Base-by-base conservation (phyloP, 2,797 vertebrate genomes). In the Lateolabrax maculatus region DNA sequence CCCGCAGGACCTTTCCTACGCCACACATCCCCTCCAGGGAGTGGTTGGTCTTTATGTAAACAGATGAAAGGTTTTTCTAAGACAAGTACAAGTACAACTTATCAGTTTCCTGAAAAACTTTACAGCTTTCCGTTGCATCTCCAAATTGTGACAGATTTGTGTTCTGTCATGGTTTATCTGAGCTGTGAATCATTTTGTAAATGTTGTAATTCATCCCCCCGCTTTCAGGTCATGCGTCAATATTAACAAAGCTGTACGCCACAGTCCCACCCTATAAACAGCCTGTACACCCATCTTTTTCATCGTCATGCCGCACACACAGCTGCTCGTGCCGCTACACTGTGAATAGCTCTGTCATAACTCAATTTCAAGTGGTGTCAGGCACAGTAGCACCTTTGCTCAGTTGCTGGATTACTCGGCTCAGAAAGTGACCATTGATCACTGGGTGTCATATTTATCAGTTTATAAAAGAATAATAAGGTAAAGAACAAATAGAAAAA, bases 41-140 rank as follows among this genome's bases (percentile, higher is more conserved):
- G 68, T 5, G 18, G 58, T 34, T 52, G 23, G 29, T 71, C 10
- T 65, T 66, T 34, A 66, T 48, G 9, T 62, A 60, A 80, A 62
- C 51, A 48, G 44, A 21, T 23, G 15, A 52, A 49, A 37, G 16
- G 27, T 34, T 15, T 15, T 70, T 11, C n/a, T 60, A 10, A 41
- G 52, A 21, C 25, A 36, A 19, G 36, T 13, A 15, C 18, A 31
- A 46, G 55, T 43, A 43, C 25, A 73, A 64, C 36, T 44, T 51
- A 48, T 46, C 23, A n/a, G 70, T 23, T 60, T 44, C 58, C 27
- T 19, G 27, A 53, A 62, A 34, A 62, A 34, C 11, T 11, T 29
- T n/a, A 61, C 21, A 34, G 13, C 16, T 69, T 44, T 55, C 52
- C 1, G 12, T 31, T 46, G 4, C 2, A 46, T 46, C 11, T 11